These are phyloP conservation scores for Percopsis transmontana DNA, from an alignment of 2,113 vertebrate genomes.

Conservation along the genomic window DNA sequence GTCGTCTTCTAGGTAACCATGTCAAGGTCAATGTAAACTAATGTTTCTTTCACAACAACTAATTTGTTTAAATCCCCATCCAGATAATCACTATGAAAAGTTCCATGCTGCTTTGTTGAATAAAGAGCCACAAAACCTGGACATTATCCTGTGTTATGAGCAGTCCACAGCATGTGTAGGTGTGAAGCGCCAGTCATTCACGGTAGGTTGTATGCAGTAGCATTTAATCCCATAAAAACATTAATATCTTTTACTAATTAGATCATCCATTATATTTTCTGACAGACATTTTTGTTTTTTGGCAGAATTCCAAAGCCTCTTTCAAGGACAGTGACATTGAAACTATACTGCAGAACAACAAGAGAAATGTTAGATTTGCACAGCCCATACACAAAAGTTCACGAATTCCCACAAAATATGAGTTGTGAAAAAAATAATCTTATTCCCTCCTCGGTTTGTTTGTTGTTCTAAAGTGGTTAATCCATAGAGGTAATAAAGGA, in stretches of 20 bases:
- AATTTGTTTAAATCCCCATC: not conserved
- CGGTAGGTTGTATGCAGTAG: constrained; percentile 31
- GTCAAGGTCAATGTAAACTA: not conserved
- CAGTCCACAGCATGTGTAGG: constrained; percentile 61
- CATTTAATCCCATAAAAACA: not conserved
- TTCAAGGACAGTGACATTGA: constrained; percentile 53
- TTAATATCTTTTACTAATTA: not conserved
- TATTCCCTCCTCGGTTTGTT: no score
- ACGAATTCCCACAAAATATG: constrained; percentile 28
- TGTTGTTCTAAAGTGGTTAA: no score
- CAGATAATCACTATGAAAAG: constrained; percentile 50
- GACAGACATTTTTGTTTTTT: constrained; percentile 14
- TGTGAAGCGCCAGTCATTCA: constrained; percentile 54
- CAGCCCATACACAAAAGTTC: constrained; percentile 34
- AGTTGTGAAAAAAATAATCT: constrained; percentile 63
- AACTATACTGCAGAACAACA: constrained; percentile 47
- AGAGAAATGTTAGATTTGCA: constrained; percentile 47
- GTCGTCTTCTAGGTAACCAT: constrained; percentile 55
- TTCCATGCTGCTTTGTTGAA: constrained; percentile 45
- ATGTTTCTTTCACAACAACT: not conserved
- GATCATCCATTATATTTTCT: not conserved
- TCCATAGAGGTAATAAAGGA: no score
- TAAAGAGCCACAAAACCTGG: constrained; percentile 43
- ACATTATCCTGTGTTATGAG: constrained; percentile 63
- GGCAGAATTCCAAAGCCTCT: constrained; percentile 39